Conservation (phyloP, 2,888 invertebrate species). For the Neocrepidodera transversa region DNA sequence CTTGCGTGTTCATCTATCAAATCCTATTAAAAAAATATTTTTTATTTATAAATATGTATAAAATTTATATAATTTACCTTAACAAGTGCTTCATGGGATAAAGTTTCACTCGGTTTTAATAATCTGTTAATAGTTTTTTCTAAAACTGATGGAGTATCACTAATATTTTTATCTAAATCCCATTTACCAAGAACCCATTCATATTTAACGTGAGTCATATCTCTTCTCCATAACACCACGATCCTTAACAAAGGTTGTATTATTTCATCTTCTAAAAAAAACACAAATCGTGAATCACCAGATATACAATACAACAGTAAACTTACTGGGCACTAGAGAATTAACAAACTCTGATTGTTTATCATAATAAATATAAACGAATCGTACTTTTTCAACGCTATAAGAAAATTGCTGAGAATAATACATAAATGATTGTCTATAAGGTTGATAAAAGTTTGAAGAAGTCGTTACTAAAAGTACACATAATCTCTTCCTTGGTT, state of each 20-base stretch:
- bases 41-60: background rate
- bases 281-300: background rate
- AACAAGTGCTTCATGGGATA: constrained; percentile 80
- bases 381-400: constrained; percentile 73
- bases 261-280: constrained; percentile 64
- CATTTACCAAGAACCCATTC: constrained; percentile 85
- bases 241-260: constrained; percentile 76
- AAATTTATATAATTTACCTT: constrained; percentile 62
- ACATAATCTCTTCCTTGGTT: constrained; percentile 76
- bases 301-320: background rate
- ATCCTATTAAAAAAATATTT: constrained; percentile 64
- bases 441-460: constrained; percentile 65
- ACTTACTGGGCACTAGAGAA: constrained; percentile 69
- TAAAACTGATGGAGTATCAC: constrained; percentile 76
- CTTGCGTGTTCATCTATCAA: constrained; percentile 80
- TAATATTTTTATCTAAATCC: constrained; percentile 67
- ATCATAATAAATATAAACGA: constrained; percentile 89
- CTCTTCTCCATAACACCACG: constrained; percentile 90
- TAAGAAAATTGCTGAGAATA: constrained; percentile 75
- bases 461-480: constrained; percentile 80
- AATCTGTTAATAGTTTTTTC: constrained; percentile 76
- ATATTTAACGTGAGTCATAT: constrained; percentile 85
- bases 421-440: constrained; percentile 73
- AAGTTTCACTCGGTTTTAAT: constrained; percentile 74
- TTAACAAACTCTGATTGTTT: constrained; percentile 83